These are phyloP conservation scores for Ptiloglossa arizonensis DNA, from an alignment of 1,140 invertebrate genomes.

Conservation along the genomic window DNA sequence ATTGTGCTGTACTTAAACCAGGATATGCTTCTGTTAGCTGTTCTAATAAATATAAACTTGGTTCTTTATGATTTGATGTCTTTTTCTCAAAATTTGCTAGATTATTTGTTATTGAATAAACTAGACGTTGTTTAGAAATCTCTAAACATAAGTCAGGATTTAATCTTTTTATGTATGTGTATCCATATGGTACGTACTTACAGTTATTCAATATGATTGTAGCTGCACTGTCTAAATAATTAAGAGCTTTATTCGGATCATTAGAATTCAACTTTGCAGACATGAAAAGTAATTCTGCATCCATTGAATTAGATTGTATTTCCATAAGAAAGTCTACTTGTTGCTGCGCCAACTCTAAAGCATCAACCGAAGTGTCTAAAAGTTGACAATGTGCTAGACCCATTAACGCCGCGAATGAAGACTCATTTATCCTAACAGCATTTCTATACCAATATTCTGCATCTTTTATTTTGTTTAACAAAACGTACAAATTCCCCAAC, in stretches of 20 bases:
- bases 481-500: constrained; percentile 89
- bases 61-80: constrained; percentile 73
- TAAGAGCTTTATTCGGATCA: constrained; percentile 83
- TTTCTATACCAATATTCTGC: constrained; percentile 90
- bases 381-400: constrained; percentile 93
- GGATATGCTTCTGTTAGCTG: constrained; percentile 91
- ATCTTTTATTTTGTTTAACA: constrained; percentile 89
- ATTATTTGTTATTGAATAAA: constrained; percentile 83
- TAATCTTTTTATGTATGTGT: constrained; percentile 88
- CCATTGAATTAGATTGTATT: constrained; percentile 86
- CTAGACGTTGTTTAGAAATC: constrained; percentile 89
- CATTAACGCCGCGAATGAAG: constrained; percentile 89
- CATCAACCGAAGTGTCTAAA: constrained; percentile 81
- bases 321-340: constrained; percentile 94
- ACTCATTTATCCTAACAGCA: constrained; percentile 91
- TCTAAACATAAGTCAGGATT: constrained; percentile 94
- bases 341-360: constrained; percentile 87
- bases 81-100: constrained; percentile 51
- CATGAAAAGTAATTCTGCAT: constrained; percentile 85
- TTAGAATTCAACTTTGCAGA: constrained; percentile 86
- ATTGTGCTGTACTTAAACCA: constrained; percentile 88
- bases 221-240: constrained; percentile 87
- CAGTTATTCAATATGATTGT: constrained; percentile 86
- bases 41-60: constrained; percentile 87
- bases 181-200: constrained; percentile 86